Percentiles rank a stretch among this genome's conserved stretches.
Conservation (phyloP, 2,113 vertebrate genomes). For the Origma solitaria region DNA sequence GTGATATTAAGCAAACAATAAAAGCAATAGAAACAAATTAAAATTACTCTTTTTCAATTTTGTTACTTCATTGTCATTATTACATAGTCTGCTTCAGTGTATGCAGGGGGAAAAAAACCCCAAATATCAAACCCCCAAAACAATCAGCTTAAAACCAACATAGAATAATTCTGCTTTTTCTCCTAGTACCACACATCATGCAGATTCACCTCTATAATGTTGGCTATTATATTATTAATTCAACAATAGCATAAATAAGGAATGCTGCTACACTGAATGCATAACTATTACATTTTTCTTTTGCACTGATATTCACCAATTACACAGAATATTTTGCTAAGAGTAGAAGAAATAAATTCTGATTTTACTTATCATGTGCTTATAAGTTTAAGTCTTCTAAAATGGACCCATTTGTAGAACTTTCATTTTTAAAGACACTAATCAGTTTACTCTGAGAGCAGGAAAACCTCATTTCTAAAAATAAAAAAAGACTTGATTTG, state of each 20-base stretch:
- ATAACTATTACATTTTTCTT: neutral
- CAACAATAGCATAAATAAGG: neutral
- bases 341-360: neutral
- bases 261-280: neutral
- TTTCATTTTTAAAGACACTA: neutral
- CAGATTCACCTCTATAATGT: neutral
- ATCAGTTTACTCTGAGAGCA: neutral
- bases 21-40: neutral
- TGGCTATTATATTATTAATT: neutral
- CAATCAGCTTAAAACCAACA: neutral
- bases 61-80: neutral
- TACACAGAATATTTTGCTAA: neutral
- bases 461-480: neutral
- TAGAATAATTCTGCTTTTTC: neutral
- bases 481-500: neutral
- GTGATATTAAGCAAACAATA: neutral
- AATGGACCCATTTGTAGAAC: neutral
- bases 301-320: neutral
- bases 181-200: neutral
- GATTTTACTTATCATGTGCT: neutral
- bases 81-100: neutral
- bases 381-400: neutral
- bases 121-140: neutral
- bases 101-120: accelerated
- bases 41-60: neutral